Percentiles rank a stretch among this genome's conserved stretches.
phyloP scores from a whole-genome alignment of 37 sponge, comb jelly and placozoan genomes.

The Chondrilla cf. caribensis region DNA sequence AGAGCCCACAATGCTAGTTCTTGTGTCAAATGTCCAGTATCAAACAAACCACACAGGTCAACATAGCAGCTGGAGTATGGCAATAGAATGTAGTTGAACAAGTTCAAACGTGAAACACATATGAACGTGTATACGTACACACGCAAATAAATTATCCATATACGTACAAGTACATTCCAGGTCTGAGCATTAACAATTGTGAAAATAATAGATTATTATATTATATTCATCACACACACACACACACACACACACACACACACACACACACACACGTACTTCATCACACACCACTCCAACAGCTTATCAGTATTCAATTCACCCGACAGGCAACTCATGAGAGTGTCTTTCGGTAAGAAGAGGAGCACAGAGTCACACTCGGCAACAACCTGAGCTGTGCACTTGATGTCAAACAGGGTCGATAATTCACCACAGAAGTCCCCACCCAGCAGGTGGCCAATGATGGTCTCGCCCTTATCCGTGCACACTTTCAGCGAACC shows the following conservation, averaged over 20 bases:
- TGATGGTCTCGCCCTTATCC: neutral
- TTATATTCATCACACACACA: too few species aligned
- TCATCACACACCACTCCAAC: slow-evolving; percentile 32
- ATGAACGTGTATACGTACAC: too few species aligned
- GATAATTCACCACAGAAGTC: slow-evolving; percentile 62
- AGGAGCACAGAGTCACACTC: slow-evolving; percentile 20
- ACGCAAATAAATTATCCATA: too few species aligned
- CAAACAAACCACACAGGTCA: slow-evolving; percentile 19
- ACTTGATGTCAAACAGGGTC: slow-evolving; percentile 21
- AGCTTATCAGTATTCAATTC: slow-evolving; percentile 9
- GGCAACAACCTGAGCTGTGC: neutral
- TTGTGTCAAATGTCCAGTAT: slow-evolving; percentile 5
- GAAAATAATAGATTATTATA: too few species aligned
- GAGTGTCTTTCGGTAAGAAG: neutral
- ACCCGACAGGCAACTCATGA: neutral
- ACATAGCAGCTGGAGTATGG: slow-evolving; percentile 40
- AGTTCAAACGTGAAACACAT: too few species aligned
- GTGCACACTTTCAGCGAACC: slow-evolving; percentile 29
- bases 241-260: too few species aligned
- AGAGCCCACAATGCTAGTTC: neutral
- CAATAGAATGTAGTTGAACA: too few species aligned
- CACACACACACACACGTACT: slow-evolving; percentile 17
- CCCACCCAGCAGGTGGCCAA: slow-evolving; percentile 19
- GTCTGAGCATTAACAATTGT: too few species aligned
- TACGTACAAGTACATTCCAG: too few species aligned